Evolutionary conservation across 2,888 invertebrate species (phyloP), one percentile per base, ranked within the genome.

Genomic region (Mesopsocus fuscifrons): DNA sequence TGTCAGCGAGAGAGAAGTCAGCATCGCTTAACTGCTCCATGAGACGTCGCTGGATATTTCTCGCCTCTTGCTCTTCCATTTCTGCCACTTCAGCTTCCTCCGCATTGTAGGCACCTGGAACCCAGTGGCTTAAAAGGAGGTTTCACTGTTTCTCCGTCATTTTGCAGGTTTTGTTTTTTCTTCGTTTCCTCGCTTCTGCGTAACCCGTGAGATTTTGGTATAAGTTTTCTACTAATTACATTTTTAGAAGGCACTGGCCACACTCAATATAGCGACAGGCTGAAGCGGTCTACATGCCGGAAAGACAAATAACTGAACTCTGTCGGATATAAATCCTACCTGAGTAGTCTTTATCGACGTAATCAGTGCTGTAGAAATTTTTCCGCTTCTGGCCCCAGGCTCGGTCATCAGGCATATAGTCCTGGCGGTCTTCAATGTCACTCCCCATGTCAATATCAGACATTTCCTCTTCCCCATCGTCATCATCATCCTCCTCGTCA

Each of bases 341-440:
- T 35, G 77, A 72, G 65, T 80, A 85, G 61, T 89, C 88, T 53
- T 78, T 73, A 65, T 91, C 91, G 13, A 87, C 76, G 61, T 82
- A 88, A 64, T 91, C 89, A 1, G 88, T 83, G 41, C 80, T 74
- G 62, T 89, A 91, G 58, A 74, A 94, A 26, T 71, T 68, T 45
- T 66, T 69, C 52, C 79, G 81, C 50, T 77, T 77, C 55, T 74
- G 77, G 35, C 92, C 92, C 92, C 92, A 92, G 16, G 88, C 87
- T 61, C 79, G 77, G 2, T 74, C 68, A 59, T 85, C 73, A 0
- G 85, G 85, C 48, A 87, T 63, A 57, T 74, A 73, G 53, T 77
- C 73, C 47, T 71, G 69, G 47, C 72, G 73, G 1, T 77, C 78
- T 57, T 87, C 85, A 8, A 85, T 71, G 60, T 89, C 88, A 60